A percentile compares a stretch with the other conserved stretches of the same genome.
These are phyloP conservation scores for Salarias fasciatus DNA, from an alignment of 2,797 vertebrate genomes.

Conservation along the genomic window DNA sequence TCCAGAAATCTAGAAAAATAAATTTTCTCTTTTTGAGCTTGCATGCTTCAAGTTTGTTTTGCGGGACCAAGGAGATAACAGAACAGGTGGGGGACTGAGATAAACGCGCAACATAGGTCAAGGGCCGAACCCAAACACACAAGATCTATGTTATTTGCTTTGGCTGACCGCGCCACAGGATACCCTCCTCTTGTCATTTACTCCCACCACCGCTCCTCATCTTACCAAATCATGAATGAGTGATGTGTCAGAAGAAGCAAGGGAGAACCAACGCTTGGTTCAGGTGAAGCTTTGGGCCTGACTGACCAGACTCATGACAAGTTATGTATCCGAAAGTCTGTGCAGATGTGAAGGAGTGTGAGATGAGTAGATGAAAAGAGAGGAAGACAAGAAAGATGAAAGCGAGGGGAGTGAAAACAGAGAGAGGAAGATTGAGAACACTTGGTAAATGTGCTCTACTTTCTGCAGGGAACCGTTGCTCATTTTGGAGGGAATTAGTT, in stretches of 20 bases:
- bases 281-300: constrained; percentile 32
- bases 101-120: constrained; percentile 36
- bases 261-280: constrained; percentile 23
- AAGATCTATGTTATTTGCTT: constrained; percentile 49
- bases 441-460: neutral
- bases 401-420: neutral
- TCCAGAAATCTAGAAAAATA: no score
- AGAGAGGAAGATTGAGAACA: neutral
- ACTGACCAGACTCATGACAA: constrained; percentile 8
- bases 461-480: constrained; percentile 19
- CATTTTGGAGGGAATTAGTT: constrained; percentile 21
- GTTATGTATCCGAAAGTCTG: constrained; percentile 22
- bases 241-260: constrained; percentile 32
- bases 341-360: neutral
- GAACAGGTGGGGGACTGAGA: constrained; percentile 34
- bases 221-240: constrained; percentile 44
- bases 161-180: constrained; percentile 21
- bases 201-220: constrained; percentile 27
- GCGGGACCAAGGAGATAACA: neutral
- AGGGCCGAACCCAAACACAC: constrained; percentile 42
- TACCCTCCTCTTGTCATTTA: constrained; percentile 15
- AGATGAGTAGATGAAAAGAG: neutral
- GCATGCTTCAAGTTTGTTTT: neutral
- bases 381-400: neutral
- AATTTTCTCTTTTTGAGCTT: no score